phyloP scores from a whole-genome alignment of 1,140 invertebrate genomes.

The Drosophila bocki region DNA sequence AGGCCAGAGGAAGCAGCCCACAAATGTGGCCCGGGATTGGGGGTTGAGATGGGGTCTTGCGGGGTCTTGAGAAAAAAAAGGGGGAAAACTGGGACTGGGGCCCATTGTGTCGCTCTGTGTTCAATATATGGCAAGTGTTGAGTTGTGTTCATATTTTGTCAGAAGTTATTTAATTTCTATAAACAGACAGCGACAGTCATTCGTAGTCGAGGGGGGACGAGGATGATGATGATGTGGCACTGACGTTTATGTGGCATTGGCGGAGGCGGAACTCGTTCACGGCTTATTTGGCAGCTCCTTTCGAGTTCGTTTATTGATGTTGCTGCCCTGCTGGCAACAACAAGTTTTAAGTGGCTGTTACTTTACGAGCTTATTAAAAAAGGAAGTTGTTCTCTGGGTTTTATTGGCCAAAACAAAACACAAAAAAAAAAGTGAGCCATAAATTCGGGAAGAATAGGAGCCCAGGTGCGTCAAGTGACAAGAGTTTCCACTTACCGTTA shows the following conservation, averaged over 20 bases:
- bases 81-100: not conserved
- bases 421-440: conserved; percentile 31
- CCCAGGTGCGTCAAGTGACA: conserved; percentile 58
- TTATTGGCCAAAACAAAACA: conserved; percentile 15
- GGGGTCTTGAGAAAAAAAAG: conserved; percentile 6
- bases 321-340: conserved; percentile 27
- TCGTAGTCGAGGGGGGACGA: not conserved
- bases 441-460: conserved; percentile 24
- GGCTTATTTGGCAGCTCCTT: conserved; percentile 51
- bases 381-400: conserved; percentile 32
- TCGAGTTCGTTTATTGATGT: conserved; percentile 35
- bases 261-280: conserved; percentile 48
- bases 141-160: conserved; percentile 49
- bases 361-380: conserved; percentile 48
- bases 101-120: conserved; percentile 21
- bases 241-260: conserved; percentile 46
- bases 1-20: conserved; percentile 38
- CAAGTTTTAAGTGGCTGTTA: conserved; percentile 54
- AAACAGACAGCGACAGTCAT: conserved; percentile 29
- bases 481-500: conserved; percentile 17
- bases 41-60: not conserved
- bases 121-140: conserved; percentile 49
- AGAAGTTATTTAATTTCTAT: conserved; percentile 41
- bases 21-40: conserved; percentile 62
- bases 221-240: conserved; percentile 40